Evolutionary conservation across 2,797 vertebrate species (phyloP).

Genomic region (Gallinago nigripennis): DNA sequence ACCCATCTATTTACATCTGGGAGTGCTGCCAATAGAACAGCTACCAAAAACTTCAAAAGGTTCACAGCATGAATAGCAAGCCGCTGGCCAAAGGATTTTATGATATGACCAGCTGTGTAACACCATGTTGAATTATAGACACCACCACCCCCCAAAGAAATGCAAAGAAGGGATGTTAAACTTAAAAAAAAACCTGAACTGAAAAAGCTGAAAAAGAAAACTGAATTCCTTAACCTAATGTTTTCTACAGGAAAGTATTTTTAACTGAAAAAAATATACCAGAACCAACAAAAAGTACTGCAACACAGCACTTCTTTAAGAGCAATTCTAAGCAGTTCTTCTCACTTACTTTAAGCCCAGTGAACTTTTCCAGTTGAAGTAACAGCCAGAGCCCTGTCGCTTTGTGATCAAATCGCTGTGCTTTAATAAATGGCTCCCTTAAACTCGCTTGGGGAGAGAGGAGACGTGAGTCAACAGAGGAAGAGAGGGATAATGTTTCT

Average conservation of each 20-base stretch:
- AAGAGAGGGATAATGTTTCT: slow-evolving; percentile 39
- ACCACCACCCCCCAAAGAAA: neutral
- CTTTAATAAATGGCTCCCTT: neutral
- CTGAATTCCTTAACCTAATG: neutral
- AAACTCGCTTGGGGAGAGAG: neutral
- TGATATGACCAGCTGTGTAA: slow-evolving; percentile 25
- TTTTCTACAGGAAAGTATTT: neutral
- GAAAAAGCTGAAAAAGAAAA: neutral
- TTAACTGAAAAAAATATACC: neutral
- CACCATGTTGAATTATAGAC: neutral
- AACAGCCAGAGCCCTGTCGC: neutral
- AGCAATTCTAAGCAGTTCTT: neutral
- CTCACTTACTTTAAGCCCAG: neutral
- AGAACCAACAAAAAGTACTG: neutral
- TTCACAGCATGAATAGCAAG: slow-evolving; percentile 40
- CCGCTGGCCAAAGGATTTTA: slow-evolving; percentile 46
- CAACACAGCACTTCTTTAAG: neutral
- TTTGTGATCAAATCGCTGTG: neutral
- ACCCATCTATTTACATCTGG: slow-evolving; percentile 47
- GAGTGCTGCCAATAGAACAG: slow-evolving; percentile 42
- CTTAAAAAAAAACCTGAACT: neutral
- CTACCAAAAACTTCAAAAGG: slow-evolving; percentile 65
- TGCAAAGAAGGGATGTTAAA: neutral
- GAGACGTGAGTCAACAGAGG: slow-evolving; percentile 24
- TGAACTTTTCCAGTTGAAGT: neutral